Base-by-base conservation (phyloP, 2,113 vertebrate species). In the Aix galericulata region DNA sequence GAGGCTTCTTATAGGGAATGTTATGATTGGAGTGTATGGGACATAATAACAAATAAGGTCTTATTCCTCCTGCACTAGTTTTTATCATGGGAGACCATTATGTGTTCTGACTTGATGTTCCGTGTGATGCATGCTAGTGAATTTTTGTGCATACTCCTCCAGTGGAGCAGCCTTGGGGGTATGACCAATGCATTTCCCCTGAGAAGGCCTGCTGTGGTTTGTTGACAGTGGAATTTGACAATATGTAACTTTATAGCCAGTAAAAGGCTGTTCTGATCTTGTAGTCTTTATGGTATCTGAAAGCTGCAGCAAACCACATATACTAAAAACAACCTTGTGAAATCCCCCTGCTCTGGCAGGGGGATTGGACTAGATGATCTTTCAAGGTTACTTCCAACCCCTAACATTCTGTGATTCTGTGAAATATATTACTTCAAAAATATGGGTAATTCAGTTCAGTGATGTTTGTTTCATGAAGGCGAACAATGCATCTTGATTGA, bases 191-290 rank as follows among this genome's bases (percentile, higher is more conserved):
- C 5, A 0, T 6, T 18, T 38, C 11, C 42, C 12, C 62, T 44
- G 55, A 32, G 3, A 26, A 38, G 40, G 27, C 18, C 26, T 58
- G 48, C 32, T 6, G 0, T 5, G 27, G 14, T 31, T 22, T 23
- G 36, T 11, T n/a, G 16, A 13, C 34, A 18, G 46, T 1, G 10
- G 25, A 7, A 29, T 34, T 44, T 22, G 34, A 18, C 32, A 14
- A 4, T 26, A 17, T 3, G 9, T 22, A n/a, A 31, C 31, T n/a
- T n/a, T 1, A 2, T 2, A 27, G 36, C 7, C 2, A 2, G 0
- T 8, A 38, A 20, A 82, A 58, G 22, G 40, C 23, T 11, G 5
- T 4, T 3, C 4, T 4, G 15, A 5, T 7, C 26, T 1, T 8
- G 32, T 7, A 34, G 40, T 13, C 8, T 18, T 13, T 5, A 0